Conservation (phyloP, 1,140 invertebrate genomes). For the Pseudomyrmex concolor region DNA sequence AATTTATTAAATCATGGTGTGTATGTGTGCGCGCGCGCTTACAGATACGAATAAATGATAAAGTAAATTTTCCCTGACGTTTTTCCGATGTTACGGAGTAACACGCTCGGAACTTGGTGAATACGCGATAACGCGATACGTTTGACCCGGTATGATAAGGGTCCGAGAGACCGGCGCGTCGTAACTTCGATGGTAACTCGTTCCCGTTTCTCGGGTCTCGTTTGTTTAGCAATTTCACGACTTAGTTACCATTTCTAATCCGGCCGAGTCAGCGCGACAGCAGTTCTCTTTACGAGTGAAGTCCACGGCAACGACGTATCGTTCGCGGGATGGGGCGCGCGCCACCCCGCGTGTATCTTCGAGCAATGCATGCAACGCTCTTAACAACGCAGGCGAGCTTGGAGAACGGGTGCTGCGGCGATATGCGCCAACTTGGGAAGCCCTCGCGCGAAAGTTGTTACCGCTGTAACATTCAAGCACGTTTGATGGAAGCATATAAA, state of each 20-base stretch:
- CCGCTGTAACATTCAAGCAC: constrained; percentile 47
- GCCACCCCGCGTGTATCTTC: constrained; percentile 32
- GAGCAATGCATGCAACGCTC: background rate
- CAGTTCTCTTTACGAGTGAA: constrained; percentile 62
- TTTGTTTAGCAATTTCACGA: constrained; percentile 71
- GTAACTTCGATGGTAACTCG: constrained; percentile 49
- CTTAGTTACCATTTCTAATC: constrained; percentile 71
- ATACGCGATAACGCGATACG: constrained; percentile 14
- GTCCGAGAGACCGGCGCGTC: constrained; percentile 4
- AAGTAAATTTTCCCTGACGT: constrained; percentile 32
- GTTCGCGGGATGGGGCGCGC: background rate
- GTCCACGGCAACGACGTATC: constrained; percentile 53
- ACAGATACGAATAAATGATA: constrained; percentile 23
- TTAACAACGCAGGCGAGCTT: constrained; percentile 5
- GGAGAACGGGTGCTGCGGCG: constrained; percentile 39
- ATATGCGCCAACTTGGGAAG: constrained; percentile 52
- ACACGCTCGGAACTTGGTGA: background rate
- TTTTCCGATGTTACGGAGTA: constrained; percentile 27
- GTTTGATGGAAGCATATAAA: constrained; percentile 61
- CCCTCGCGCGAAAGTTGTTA: constrained; percentile 58
- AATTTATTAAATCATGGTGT: background rate
- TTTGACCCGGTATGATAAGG: constrained; percentile 51
- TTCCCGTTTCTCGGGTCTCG: constrained; percentile 46
- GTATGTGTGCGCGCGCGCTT: background rate
- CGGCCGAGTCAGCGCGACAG: constrained; percentile 63